Percentiles rank a stretch among this genome's conserved stretches.
Conservation (phyloP, 2,888 invertebrate genomes). For the Saturnia pavonia region DNA sequence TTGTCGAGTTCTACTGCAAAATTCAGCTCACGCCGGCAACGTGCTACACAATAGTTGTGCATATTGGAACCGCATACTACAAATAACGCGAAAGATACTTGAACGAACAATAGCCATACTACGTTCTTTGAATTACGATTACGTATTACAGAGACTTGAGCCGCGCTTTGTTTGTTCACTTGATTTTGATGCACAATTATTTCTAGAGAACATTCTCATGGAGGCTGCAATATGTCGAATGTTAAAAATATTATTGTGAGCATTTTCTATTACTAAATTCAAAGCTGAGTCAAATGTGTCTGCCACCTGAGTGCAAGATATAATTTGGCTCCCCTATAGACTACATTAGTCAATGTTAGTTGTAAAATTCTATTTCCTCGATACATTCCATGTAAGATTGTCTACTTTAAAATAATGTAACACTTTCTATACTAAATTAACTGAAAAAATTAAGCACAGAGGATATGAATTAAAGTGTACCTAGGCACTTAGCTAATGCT, state of each 20-base stretch:
- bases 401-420: no score
- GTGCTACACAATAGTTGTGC: slow-evolving; percentile 8
- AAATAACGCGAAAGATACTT: neutral
- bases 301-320: no score
- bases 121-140: slow-evolving; percentile 4
- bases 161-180: neutral
- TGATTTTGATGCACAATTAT: slow-evolving; percentile 1
- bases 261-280: neutral
- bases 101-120: neutral
- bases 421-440: no score
- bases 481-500: no score
- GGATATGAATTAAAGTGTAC: no score
- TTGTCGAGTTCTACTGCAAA: neutral
- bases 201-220: neutral
- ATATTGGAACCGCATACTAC: slow-evolving; percentile 6
- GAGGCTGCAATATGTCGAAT: neutral
- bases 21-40: neutral
- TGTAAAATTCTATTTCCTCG: no score
- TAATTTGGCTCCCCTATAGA: no score
- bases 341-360: no score
- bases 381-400: no score
- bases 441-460: no score
- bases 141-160: neutral
- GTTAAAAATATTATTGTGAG: neutral
- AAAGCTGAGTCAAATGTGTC: no score